Evolutionary conservation across 2,113 vertebrate species (phyloP).

Genomic region (Electrona antarctica): DNA sequence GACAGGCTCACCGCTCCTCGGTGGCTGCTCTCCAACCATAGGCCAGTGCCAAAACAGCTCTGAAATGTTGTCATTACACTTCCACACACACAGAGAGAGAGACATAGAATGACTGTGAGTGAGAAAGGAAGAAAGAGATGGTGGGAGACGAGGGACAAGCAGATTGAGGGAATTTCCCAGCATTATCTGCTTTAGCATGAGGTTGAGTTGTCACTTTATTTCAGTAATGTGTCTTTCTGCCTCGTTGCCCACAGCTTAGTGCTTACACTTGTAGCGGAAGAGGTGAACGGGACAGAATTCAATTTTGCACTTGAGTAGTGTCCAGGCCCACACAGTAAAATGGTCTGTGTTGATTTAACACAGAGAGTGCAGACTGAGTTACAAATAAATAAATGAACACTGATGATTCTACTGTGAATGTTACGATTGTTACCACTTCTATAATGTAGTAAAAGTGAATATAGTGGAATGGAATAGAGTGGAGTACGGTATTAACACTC

Average conservation of each 20-base stretch:
- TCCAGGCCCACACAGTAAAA: constrained; percentile 49
- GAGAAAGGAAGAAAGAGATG: constrained; percentile 5
- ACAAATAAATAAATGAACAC: too few relatives aligned
- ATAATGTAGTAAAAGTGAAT: too few relatives aligned
- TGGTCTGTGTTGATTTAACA: too few relatives aligned
- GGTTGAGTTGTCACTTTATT: constrained; percentile 66
- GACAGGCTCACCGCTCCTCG: constrained; percentile 30
- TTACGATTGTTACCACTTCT: too few relatives aligned
- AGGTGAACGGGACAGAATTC: constrained; percentile 64
- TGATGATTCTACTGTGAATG: too few relatives aligned
- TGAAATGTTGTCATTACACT: constrained; percentile 47
- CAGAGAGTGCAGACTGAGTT: too few relatives aligned
- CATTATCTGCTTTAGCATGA: constrained; percentile 62
- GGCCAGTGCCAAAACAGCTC: constrained; percentile 48
- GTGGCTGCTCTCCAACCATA: constrained; percentile 51
- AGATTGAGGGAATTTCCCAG: constrained; percentile 38
- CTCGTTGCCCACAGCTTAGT: constrained; percentile 59
- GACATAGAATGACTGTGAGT: too few relatives aligned
- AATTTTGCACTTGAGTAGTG: constrained; percentile 74
- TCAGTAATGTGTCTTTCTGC: constrained; percentile 68
- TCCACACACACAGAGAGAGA: constrained; percentile 2
- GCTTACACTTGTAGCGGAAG: constrained; percentile 62
- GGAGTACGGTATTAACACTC: too few relatives aligned
- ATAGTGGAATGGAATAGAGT: too few relatives aligned
- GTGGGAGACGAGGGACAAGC: not conserved